Base-by-base conservation (phyloP, 2,113 vertebrate genomes). In the Myotis yumanensis region DNA sequence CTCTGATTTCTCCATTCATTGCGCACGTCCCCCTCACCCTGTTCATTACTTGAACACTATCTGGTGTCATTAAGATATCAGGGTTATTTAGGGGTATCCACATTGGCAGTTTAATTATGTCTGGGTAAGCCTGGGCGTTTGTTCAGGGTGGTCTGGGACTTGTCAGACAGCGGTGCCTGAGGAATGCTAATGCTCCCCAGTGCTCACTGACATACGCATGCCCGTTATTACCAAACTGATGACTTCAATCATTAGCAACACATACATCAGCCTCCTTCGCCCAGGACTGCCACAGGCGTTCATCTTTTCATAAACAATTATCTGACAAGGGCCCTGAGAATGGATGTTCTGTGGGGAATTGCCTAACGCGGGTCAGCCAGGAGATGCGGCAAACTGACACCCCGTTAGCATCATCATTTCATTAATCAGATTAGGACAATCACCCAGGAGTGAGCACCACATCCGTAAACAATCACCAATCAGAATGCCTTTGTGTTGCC, bases 101-200 rank as follows among this genome's bases (percentile, higher is more conserved):
- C 97, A 94, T 93, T 98, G 98, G 98, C 98, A 98, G 98, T 98
- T 98, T 98, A 98, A 98, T 98, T 98, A 98, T 97, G 98, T 98
- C 97, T 98, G 98, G 97, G 97, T 82, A 96, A 98, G 22, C 91
- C 95, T 97, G 64, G 4, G 97, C 98, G 95, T 98, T 98, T 98
- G 98, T 98, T 98, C 98, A 97, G 86, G 95, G 86, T 20, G 93
- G 95, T 95, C 86, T 66, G 88, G 87, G 94, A 81, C 97, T 97
- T 98, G 97, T 98, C 98, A 98, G 98, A 97, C 97, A 94, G 71
- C 0, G 7, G 92, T 96, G 97, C 95, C 93, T 96, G 88, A 95
- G 95, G 98, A 98, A 98, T 98, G 98, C 97, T 98, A 98, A 98
- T 98, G 97, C 84, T 96, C 96, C 95, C 80, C 92, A 91, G 87